Evolutionary conservation across 1,140 invertebrate genomes (phyloP).

Genomic region (Drosophila nikananu): DNA sequence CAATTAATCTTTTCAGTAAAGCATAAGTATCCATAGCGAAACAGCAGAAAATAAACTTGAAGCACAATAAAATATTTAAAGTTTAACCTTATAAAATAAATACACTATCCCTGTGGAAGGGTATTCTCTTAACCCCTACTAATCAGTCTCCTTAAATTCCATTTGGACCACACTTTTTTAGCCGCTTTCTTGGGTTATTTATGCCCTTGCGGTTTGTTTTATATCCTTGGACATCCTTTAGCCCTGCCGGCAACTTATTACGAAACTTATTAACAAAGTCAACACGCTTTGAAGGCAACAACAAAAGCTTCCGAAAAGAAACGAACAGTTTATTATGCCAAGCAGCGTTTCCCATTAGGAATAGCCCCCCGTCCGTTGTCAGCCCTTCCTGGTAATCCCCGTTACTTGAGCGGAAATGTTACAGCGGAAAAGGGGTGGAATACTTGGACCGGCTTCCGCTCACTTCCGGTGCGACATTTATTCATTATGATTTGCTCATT

Average conservation of each 20-base stretch:
- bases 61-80: not conserved
- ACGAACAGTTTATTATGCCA: constrained; percentile 75
- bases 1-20: not conserved
- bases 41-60: too few relatives aligned
- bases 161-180: constrained; percentile 54
- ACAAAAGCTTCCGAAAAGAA: constrained; percentile 18
- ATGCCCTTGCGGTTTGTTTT: constrained; percentile 62
- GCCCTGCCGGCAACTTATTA: constrained; percentile 65
- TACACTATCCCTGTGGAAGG: constrained; percentile 10
- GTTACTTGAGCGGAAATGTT: constrained; percentile 70
- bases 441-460: constrained; percentile 67
- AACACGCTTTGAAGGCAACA: constrained; percentile 60
- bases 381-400: constrained; percentile 33
- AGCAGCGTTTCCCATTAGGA: constrained; percentile 71
- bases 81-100: not conserved
- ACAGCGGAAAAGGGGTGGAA: constrained; percentile 12
- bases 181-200: constrained; percentile 60
- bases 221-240: constrained; percentile 51
- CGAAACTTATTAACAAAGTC: constrained; percentile 83
- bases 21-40: not conserved
- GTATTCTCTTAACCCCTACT: constrained; percentile 20
- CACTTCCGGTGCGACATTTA: constrained; percentile 82
- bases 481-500: constrained; percentile 83
- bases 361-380: constrained; percentile 12
- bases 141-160: constrained; percentile 41